These are phyloP conservation scores for Lacerta viridis DNA, from an alignment of 2,797 vertebrate species.

Conservation along the genomic window DNA sequence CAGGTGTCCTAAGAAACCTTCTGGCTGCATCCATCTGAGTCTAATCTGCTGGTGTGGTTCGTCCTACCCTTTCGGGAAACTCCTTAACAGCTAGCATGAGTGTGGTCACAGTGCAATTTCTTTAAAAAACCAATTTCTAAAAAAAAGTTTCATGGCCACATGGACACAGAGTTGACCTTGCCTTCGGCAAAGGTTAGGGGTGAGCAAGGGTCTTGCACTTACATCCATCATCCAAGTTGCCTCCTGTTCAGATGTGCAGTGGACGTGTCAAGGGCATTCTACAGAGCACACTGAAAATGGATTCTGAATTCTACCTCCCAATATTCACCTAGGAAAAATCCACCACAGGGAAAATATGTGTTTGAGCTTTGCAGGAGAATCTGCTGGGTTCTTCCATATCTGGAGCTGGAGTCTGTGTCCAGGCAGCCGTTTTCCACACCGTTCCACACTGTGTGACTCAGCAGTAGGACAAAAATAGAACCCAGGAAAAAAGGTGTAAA, in stretches of 20 bases:
- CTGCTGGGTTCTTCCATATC: not conserved
- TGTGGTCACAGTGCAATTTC: not conserved
- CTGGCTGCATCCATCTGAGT: not conserved
- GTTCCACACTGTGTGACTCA: not conserved
- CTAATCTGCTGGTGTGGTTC: not conserved
- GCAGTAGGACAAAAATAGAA: constrained; percentile 1
- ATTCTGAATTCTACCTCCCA: not conserved
- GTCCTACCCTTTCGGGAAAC: too few relatives aligned
- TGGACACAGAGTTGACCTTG: not conserved
- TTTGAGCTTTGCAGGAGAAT: not conserved
- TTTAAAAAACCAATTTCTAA: not conserved
- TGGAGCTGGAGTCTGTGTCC: not conserved
- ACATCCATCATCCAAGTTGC: not conserved
- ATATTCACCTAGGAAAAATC: not conserved
- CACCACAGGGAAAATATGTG: not conserved
- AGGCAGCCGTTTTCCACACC: not conserved
- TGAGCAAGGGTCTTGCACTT: not conserved
- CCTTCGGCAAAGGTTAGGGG: not conserved
- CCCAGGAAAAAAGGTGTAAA: not conserved
- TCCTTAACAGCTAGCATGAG: not conserved
- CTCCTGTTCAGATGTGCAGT: not conserved
- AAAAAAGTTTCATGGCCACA: not conserved
- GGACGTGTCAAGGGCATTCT: not conserved
- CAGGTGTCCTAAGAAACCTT: constrained; percentile 8
- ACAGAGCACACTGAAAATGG: not conserved